Percentiles rank a stretch among this genome's conserved stretches.
Conservation (phyloP, 2,797 vertebrate species). For the Mareca penelope region DNA sequence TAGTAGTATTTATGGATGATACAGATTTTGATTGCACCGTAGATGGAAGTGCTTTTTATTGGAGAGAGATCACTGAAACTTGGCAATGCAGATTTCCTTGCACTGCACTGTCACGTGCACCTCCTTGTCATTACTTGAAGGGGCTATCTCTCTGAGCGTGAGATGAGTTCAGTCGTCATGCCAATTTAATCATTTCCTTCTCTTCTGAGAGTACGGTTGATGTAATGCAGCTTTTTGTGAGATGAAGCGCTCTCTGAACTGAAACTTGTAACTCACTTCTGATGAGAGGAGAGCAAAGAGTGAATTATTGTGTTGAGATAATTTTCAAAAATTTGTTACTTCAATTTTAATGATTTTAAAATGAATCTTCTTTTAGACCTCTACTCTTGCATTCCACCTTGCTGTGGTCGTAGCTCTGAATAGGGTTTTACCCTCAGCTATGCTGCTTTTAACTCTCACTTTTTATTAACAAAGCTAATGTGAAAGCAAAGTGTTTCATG, state of each 20-base stretch:
- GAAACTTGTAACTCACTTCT: not conserved
- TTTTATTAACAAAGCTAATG: conserved; percentile 78
- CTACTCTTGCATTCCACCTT: conserved; percentile 8
- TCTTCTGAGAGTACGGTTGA: not conserved
- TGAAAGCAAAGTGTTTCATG: conserved; percentile 77
- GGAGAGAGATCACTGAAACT: not conserved
- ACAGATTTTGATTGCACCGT: not conserved
- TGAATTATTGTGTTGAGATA: not conserved
- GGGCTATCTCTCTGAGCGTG: not conserved
- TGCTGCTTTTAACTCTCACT: conserved; percentile 70
- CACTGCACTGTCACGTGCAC: not conserved
- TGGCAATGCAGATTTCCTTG: not conserved
- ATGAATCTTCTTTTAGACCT: not conserved
- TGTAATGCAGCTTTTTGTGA: not conserved
- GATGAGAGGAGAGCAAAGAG: not conserved
- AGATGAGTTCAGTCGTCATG: not conserved
- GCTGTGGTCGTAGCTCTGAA: not conserved
- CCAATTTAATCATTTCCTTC: not conserved
- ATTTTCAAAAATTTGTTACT: conserved; percentile 3
- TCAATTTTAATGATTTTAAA: conserved; percentile 24
- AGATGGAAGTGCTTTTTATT: not conserved
- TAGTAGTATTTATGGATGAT: not conserved
- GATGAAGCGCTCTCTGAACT: not conserved
- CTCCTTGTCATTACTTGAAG: not conserved
- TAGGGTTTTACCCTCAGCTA: conserved; percentile 63